Conservation (phyloP, 2,113 vertebrate species). For the Actenoides hombroni region DNA sequence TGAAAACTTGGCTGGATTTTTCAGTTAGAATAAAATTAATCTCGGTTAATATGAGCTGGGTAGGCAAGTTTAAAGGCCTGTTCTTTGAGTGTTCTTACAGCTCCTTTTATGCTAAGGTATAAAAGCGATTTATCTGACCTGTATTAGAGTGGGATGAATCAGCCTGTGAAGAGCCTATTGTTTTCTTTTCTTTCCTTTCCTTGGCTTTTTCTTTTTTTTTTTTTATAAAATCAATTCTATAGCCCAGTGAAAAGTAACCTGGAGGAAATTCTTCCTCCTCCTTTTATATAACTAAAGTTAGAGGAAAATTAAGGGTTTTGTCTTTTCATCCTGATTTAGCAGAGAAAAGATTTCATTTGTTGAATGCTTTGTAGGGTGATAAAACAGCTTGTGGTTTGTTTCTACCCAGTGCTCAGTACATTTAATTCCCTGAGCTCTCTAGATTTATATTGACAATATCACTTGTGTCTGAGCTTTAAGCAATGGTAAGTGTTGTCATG, state of each 20-base stretch:
- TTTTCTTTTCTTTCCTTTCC: background rate
- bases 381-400: background rate
- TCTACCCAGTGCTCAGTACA: background rate
- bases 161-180: background rate
- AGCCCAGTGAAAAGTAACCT: background rate
- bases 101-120: background rate
- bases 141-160: background rate
- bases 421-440: background rate
- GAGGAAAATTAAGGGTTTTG: background rate
- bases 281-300: background rate
- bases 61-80: background rate
- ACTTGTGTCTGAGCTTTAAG: background rate
- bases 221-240: background rate
- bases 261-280: background rate
- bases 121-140: constrained; percentile 33
- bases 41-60: background rate
- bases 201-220: background rate
- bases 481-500: background rate
- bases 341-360: background rate
- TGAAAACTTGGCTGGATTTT: constrained; percentile 14
- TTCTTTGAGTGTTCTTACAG: background rate
- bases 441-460: background rate
- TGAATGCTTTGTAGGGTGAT: background rate
- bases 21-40: background rate
- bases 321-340: background rate